These are phyloP conservation scores for Saccostrea cuccullata DNA, from an alignment of 1,140 invertebrate species.

Conservation along the genomic window DNA sequence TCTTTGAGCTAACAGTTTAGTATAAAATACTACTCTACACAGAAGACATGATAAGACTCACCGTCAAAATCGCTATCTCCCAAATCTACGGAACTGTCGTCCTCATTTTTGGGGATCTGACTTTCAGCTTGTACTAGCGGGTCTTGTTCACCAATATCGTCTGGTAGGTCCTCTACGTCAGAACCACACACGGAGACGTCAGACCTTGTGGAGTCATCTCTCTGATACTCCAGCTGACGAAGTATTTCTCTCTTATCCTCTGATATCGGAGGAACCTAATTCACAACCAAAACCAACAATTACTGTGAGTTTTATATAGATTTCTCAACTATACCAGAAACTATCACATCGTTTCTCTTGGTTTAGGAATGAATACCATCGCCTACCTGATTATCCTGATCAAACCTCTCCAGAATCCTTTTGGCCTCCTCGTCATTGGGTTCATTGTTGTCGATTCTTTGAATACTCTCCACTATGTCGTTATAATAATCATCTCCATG, in stretches of 20 bases:
- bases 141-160: not conserved
- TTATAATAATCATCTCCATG: slow-evolving; percentile 22
- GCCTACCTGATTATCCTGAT: not conserved
- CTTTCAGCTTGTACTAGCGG: not conserved
- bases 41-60: not conserved
- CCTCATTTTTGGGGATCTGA: not conserved
- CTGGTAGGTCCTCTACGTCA: not conserved
- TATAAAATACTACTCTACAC: too few species aligned
- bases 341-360: not conserved
- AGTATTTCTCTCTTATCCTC: not conserved
- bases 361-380: not conserved
- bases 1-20: too few species aligned
- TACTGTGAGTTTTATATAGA: not conserved
- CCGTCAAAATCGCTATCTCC: not conserved
- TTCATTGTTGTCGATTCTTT: not conserved
- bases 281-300: not conserved
- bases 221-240: not conserved
- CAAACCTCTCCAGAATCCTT: not conserved
- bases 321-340: not conserved
- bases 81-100: not conserved
- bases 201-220: not conserved
- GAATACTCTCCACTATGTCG: not conserved
- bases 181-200: slow-evolving; percentile 1
- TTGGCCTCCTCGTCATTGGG: slow-evolving; percentile 5
- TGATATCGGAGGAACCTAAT: not conserved